Conservation (phyloP, 2,797 vertebrate species). For the Podarcis lilfordi region DNA sequence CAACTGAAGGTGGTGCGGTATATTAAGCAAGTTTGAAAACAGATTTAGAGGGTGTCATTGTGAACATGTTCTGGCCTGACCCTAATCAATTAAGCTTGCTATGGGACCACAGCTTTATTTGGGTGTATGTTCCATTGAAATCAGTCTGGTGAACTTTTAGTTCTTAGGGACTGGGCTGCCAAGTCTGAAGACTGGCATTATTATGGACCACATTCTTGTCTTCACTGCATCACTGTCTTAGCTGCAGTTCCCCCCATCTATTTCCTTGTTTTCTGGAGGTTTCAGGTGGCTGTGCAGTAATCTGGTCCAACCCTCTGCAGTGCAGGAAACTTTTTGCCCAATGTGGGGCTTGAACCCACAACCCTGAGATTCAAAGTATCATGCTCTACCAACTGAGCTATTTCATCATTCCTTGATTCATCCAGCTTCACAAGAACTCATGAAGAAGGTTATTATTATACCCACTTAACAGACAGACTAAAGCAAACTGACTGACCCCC, state of each 20-base stretch:
- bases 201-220: not conserved
- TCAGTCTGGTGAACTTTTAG: not conserved
- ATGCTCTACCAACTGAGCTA: too few species aligned
- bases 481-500: not conserved
- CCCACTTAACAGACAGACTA: not conserved
- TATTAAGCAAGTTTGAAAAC: not conserved
- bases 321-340: too few species aligned
- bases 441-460: not conserved
- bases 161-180: not conserved
- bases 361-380: too few species aligned
- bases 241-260: not conserved
- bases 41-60: not conserved
- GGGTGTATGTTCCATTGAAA: not conserved
- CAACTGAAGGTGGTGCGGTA: not conserved
- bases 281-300: not conserved
- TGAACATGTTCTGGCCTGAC: not conserved
- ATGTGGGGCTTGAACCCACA: too few species aligned
- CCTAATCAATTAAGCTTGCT: not conserved
- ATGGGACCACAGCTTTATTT: not conserved
- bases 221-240: not conserved
- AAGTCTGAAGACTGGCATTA: not conserved
- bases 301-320: not conserved
- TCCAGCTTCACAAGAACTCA: not conserved
- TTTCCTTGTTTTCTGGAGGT: not conserved
- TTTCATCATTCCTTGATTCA: not conserved